Conservation (phyloP, 1,140 invertebrate genomes). For the Heliconius hermathena region DNA sequence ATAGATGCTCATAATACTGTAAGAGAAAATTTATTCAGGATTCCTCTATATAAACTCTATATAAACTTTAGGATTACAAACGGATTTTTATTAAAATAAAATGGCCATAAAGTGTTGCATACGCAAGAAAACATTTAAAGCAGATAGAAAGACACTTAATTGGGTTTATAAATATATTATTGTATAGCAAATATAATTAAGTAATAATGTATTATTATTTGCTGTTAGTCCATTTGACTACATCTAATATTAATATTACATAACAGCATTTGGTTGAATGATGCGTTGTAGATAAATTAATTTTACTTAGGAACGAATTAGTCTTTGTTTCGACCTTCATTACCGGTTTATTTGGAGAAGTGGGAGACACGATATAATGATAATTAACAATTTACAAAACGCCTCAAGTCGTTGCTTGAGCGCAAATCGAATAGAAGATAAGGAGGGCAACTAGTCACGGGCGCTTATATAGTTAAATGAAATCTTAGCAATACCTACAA, state of each 20-base stretch:
- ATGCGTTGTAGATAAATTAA: not conserved
- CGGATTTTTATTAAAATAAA: no score
- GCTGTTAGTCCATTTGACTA: not conserved
- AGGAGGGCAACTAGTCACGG: constrained; percentile 26
- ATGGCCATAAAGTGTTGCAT: not conserved
- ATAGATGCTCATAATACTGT: no score
- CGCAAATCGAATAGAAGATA: constrained; percentile 25
- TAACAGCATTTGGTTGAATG: not conserved
- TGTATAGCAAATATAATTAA: not conserved
- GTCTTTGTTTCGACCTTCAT: not conserved
- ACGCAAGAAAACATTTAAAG: not conserved
- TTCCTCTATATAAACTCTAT: no score
- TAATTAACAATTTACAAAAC: constrained; percentile 21
- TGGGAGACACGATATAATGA: constrained; percentile 9
- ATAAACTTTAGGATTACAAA: no score
- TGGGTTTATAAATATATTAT: not conserved
- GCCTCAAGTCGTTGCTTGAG: constrained; percentile 27
- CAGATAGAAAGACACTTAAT: not conserved
- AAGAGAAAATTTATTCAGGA: no score
- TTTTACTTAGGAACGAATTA: no score
- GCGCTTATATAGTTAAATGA: constrained; percentile 16
- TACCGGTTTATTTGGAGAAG: not conserved
- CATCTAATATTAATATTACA: not conserved
- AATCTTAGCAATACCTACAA: no score
- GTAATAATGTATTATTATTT: not conserved